These are phyloP conservation scores for Drosophila lacteicornis DNA, from an alignment of 1,140 invertebrate species.

Conservation along the genomic window DNA sequence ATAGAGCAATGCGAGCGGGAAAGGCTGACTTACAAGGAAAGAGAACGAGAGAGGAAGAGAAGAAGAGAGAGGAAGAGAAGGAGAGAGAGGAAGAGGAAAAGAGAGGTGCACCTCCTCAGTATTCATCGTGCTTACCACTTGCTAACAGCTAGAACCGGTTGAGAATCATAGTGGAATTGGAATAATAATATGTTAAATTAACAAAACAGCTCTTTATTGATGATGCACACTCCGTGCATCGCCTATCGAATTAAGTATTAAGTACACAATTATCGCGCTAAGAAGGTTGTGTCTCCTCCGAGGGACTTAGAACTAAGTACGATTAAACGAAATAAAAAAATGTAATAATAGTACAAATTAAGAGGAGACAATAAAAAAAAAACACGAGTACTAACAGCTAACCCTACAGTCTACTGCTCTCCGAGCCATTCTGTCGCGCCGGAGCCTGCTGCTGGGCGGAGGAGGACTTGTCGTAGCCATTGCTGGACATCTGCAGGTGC, in stretches of 20 bases:
- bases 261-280: slow-evolving; percentile 27
- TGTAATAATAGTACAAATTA: slow-evolving; percentile 49
- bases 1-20: too few relatives aligned
- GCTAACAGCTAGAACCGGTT: too few relatives aligned
- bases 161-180: too few relatives aligned
- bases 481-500: slow-evolving; percentile 74
- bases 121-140: too few relatives aligned
- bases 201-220: slow-evolving; percentile 66
- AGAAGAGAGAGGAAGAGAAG: too few relatives aligned
- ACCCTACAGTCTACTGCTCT: slow-evolving; percentile 84
- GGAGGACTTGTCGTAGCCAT: slow-evolving; percentile 71
- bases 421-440: slow-evolving; percentile 57
- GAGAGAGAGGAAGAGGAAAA: too few relatives aligned
- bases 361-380: slow-evolving; percentile 40
- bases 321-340: slow-evolving; percentile 55
- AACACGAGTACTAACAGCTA: slow-evolving; percentile 26
- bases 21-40: too few relatives aligned
- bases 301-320: slow-evolving; percentile 40
- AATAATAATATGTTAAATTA: slow-evolving; percentile 16
- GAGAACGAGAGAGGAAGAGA: too few relatives aligned
- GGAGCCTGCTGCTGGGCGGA: slow-evolving; percentile 25
- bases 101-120: too few relatives aligned
- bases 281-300: slow-evolving; percentile 19
- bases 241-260: slow-evolving; percentile 24
- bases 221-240: slow-evolving; percentile 22